Conservation (phyloP, 2,113 vertebrate genomes). For the Stegastes partitus region DNA sequence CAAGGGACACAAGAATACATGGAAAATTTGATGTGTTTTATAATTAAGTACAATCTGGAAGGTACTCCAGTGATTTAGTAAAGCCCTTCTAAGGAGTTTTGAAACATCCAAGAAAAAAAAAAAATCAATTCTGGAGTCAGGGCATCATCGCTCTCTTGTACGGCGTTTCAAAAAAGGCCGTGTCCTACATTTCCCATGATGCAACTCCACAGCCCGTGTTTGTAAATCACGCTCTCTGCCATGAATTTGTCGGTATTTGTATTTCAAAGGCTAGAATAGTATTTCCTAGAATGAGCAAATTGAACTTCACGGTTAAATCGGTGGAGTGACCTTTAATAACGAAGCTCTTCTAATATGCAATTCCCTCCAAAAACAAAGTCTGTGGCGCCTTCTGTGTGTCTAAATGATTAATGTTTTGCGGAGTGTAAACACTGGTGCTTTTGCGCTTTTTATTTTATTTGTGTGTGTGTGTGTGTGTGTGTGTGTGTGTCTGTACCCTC, state of each 20-base stretch:
- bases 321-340: neutral
- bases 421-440: neutral
- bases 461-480: too few species aligned
- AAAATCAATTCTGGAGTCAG: neutral
- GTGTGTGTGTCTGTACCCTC: constrained; percentile 87
- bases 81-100: neutral
- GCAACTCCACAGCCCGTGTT: neutral
- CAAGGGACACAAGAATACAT: neutral
- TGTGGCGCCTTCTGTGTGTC: neutral
- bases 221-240: neutral
- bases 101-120: neutral
- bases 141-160: neutral
- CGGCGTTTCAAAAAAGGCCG: neutral
- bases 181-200: neutral
- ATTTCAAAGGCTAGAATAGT: too few species aligned
- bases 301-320: too few species aligned
- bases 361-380: neutral
- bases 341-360: neutral
- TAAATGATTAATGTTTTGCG: neutral
- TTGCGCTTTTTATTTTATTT: neutral
- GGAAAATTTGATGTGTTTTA: neutral
- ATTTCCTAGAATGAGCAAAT: too few species aligned
- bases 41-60: constrained; percentile 10
- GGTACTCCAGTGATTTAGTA: neutral
- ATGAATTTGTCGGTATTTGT: neutral